phyloP scores from a whole-genome alignment of 2,888 invertebrate genomes.

The Eristalis tenax region DNA sequence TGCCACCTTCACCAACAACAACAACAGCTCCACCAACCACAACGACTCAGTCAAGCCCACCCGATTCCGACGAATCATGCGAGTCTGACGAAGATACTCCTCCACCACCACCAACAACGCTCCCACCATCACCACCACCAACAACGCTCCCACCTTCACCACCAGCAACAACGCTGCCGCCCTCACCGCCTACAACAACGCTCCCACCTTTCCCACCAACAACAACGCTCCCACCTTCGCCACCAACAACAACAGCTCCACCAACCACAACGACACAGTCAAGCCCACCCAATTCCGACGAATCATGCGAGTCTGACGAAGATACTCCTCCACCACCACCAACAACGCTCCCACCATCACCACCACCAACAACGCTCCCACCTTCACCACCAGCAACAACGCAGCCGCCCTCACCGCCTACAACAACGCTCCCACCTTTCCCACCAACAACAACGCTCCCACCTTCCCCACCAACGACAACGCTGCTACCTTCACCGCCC shows the following conservation, averaged over 20 bases:
- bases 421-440: not conserved
- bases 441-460: not conserved
- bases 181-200: not conserved
- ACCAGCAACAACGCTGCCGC: not conserved
- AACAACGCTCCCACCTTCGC: not conserved
- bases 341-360: not conserved
- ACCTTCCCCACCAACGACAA: not conserved
- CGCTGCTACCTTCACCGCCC: not conserved
- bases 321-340: not conserved
- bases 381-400: not conserved
- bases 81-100: not conserved
- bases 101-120: not conserved
- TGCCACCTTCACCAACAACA: not conserved
- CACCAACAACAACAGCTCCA: not conserved
- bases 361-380: not conserved
- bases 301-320: not conserved
- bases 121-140: slow-evolving; percentile 1
- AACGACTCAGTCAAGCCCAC: not conserved
- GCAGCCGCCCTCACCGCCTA: not conserved
- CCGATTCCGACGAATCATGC: not conserved
- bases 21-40: not conserved
- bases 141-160: slow-evolving; percentile 18
- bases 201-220: not conserved
- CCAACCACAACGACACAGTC: not conserved
- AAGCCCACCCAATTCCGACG: not conserved